Conservation (phyloP, 2,888 invertebrate species). For the Cenopis cana region DNA sequence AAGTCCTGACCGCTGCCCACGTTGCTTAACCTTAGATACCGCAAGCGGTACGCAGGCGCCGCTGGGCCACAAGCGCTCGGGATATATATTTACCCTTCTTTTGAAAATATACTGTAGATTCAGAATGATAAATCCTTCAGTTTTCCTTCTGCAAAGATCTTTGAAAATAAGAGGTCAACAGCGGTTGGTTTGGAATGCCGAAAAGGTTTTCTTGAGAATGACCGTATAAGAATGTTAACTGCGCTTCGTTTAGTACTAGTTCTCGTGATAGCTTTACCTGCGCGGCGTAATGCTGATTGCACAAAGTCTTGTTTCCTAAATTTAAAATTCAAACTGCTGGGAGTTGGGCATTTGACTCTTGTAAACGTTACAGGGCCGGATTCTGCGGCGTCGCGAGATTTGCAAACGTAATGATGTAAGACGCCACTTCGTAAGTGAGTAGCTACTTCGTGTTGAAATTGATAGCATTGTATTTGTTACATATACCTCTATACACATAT, state of each 20-base stretch:
- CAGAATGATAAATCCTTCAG: not conserved
- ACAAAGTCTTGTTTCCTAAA: slow-evolving; percentile 24
- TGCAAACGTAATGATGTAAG: not conserved
- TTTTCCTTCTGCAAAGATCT: too few relatives aligned
- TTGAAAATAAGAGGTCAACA: too few relatives aligned
- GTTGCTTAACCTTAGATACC: too few relatives aligned
- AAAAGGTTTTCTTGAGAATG: not conserved
- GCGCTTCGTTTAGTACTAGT: not conserved
- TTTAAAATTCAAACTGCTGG: slow-evolving; percentile 36
- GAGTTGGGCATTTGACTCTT: slow-evolving; percentile 22
- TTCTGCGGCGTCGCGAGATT: not conserved
- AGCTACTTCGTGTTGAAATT: too few relatives aligned
- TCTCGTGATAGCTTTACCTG: slow-evolving; percentile 7
- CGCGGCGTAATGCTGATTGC: slow-evolving; percentile 30
- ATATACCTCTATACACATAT: too few relatives aligned
- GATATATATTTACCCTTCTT: too few relatives aligned
- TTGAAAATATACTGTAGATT: not conserved
- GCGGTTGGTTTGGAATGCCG: too few relatives aligned
- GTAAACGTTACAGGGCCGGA: slow-evolving; percentile 18
- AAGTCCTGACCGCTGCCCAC: too few relatives aligned
- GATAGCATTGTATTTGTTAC: too few relatives aligned
- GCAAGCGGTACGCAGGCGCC: too few relatives aligned
- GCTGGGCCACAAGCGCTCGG: too few relatives aligned
- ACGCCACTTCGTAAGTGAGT: not conserved
- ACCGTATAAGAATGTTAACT: not conserved